phyloP scores from a whole-genome alignment of 2,888 invertebrate genomes.

The Eurytoma adleriae region DNA sequence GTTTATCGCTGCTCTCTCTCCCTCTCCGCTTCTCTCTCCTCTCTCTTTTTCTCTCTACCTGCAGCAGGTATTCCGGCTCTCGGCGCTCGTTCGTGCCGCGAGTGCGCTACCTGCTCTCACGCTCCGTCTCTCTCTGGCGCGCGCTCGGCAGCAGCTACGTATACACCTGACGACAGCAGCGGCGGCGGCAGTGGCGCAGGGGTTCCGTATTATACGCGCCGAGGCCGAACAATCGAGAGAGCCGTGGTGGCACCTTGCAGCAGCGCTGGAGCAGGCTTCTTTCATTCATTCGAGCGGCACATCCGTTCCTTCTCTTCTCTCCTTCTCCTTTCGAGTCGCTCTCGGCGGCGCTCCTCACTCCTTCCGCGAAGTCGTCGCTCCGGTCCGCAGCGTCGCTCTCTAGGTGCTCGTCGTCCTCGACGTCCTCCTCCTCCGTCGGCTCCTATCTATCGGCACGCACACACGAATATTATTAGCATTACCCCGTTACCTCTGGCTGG shows the following conservation, averaged over 20 bases:
- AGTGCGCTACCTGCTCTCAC: slow-evolving; percentile 52
- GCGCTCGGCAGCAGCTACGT: slow-evolving; percentile 44
- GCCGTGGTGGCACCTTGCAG: slow-evolving; percentile 60
- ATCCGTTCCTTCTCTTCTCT: slow-evolving; percentile 47
- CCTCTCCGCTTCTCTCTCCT: slow-evolving; percentile 36
- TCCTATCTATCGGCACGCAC: slow-evolving; percentile 33
- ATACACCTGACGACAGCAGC: slow-evolving; percentile 55
- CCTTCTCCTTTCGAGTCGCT: slow-evolving; percentile 33
- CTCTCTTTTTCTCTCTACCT: slow-evolving; percentile 10
- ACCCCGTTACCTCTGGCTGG: slow-evolving; percentile 1
- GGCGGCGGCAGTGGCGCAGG: slow-evolving; percentile 26
- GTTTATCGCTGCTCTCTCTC: slow-evolving; percentile 45
- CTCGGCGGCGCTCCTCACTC: slow-evolving; percentile 15
- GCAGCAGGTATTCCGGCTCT: slow-evolving; percentile 1
- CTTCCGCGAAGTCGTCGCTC: slow-evolving; percentile 33
- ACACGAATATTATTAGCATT: slow-evolving; percentile 21
- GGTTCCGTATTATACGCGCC: slow-evolving; percentile 40
- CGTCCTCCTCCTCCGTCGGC: slow-evolving; percentile 22
- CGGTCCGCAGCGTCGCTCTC: slow-evolving; percentile 22
- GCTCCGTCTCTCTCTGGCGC: not conserved
- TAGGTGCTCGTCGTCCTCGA: slow-evolving; percentile 23
- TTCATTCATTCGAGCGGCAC: slow-evolving; percentile 56
- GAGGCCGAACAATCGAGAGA: slow-evolving; percentile 64
- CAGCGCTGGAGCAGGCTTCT: slow-evolving; percentile 50
- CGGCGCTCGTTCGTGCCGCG: slow-evolving; percentile 50